Evolutionary conservation across 2,797 vertebrate species (phyloP).

Genomic region (Babyrousa celebensis): DNA sequence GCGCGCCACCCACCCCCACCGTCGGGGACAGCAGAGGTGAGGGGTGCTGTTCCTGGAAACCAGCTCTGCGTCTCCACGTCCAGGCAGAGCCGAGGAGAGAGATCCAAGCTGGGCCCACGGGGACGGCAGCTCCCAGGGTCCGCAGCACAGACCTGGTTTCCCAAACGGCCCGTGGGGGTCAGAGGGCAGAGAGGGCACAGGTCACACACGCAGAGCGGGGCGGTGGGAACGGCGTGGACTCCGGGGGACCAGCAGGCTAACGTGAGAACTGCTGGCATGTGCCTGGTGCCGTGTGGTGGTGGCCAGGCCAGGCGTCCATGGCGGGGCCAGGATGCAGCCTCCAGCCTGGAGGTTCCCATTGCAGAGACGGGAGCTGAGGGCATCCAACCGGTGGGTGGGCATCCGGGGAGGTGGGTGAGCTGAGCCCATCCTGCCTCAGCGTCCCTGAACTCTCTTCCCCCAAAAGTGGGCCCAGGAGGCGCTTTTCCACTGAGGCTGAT

Average conservation of each 20-base stretch:
- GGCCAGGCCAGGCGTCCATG: not conserved
- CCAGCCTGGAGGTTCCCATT: accelerated
- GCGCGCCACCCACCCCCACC: no score
- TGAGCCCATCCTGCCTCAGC: accelerated
- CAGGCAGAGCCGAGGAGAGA: no score
- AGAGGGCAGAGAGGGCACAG: not conserved
- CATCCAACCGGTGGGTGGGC: not conserved
- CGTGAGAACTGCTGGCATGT: accelerated
- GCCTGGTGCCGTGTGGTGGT: not conserved
- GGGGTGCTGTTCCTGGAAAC: accelerated
- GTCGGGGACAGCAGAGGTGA: accelerated
- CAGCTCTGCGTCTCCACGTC: not conserved
- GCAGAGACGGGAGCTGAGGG: no score
- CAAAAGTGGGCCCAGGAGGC: not conserved
- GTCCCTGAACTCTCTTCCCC: not conserved
- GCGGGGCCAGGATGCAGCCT: not conserved
- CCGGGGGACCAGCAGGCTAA: not conserved
- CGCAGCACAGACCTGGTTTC: not conserved
- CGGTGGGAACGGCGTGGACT: no score
- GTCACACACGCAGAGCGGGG: accelerated
- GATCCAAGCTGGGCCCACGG: not conserved
- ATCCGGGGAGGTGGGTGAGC: accelerated
- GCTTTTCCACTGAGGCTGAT: not conserved
- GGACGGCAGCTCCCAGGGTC: not conserved
- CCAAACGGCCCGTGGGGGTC: not conserved